Percentiles rank a stretch among this genome's conserved stretches.
phyloP scores from a whole-genome alignment of 1,140 invertebrate genomes.

The Whitmania pigra region DNA sequence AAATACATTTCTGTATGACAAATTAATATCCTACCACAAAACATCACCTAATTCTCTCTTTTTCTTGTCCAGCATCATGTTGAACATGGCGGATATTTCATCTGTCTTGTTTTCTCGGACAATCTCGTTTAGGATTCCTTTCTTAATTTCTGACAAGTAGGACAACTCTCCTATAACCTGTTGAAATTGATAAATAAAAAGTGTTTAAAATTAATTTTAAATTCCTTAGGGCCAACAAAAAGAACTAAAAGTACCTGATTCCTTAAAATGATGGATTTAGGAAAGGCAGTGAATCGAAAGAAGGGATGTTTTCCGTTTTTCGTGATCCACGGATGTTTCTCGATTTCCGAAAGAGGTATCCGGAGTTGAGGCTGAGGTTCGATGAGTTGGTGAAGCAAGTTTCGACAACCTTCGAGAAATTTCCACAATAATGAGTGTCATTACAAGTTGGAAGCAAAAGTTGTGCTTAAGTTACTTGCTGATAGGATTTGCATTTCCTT shows the following conservation, averaged over 20 bases:
- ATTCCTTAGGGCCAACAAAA: too few relatives aligned
- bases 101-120: conserved; percentile 39
- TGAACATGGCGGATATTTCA: conserved; percentile 42
- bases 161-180: conserved; percentile 37
- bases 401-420: conserved; percentile 33
- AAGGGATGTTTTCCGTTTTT: conserved; percentile 34
- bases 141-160: conserved; percentile 32
- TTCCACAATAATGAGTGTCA: not conserved
- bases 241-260: conserved; percentile 31
- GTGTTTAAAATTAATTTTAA: too few relatives aligned
- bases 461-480: conserved; percentile 28
- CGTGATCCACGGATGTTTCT: conserved; percentile 41
- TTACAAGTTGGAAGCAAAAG: not conserved
- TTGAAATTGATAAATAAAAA: not conserved
- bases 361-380: conserved; percentile 37
- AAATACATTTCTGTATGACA: not conserved
- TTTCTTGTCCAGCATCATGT: conserved; percentile 38
- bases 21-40: not conserved
- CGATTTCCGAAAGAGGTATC: conserved; percentile 36
- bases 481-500: conserved; percentile 36
- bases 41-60: conserved; percentile 27
- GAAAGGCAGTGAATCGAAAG: conserved; percentile 33
- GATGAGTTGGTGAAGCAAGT: conserved; percentile 37
- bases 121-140: conserved; percentile 35
- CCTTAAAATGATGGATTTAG: conserved; percentile 33